Conservation (phyloP, 2,888 invertebrate genomes). For the Melikaiella ostensackeni region DNA sequence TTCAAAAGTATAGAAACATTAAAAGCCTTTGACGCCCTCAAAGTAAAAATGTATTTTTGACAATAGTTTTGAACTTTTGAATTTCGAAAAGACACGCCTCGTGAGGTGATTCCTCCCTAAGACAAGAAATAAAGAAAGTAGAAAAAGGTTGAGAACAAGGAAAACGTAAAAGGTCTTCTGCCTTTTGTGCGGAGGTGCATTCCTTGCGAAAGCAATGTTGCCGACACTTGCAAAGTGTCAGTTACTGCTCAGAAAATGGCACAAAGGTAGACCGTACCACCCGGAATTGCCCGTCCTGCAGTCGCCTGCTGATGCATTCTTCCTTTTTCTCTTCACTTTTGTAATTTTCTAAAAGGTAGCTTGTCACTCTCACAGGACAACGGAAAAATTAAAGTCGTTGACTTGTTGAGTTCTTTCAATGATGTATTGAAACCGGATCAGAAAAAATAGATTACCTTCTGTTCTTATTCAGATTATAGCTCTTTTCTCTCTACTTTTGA, state of each 20-base stretch:
- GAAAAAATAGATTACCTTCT: background rate
- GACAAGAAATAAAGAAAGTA: constrained; percentile 1
- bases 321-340: constrained; percentile 21
- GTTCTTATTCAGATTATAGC: background rate
- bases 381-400: constrained; percentile 6
- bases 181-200: constrained; percentile 24
- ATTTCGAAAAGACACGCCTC: constrained; percentile 20
- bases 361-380: background rate
- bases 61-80: constrained; percentile 12
- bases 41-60: background rate
- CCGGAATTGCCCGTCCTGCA: background rate
- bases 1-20: background rate
- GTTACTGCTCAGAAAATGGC: constrained; percentile 10
- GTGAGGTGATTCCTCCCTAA: background rate
- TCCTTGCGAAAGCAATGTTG: constrained; percentile 23
- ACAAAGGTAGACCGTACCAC: constrained; percentile 25
- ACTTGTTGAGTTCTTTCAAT: constrained; percentile 6
- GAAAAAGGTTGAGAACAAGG: constrained; percentile 18
- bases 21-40: background rate
- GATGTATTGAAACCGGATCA: background rate
- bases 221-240: constrained; percentile 31
- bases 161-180: constrained; percentile 27
- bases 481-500: no score
- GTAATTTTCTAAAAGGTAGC: constrained; percentile 11
- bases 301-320: constrained; percentile 37